phyloP scores from a whole-genome alignment of 2,113 vertebrate species.

The Balaeniceps rex region DNA sequence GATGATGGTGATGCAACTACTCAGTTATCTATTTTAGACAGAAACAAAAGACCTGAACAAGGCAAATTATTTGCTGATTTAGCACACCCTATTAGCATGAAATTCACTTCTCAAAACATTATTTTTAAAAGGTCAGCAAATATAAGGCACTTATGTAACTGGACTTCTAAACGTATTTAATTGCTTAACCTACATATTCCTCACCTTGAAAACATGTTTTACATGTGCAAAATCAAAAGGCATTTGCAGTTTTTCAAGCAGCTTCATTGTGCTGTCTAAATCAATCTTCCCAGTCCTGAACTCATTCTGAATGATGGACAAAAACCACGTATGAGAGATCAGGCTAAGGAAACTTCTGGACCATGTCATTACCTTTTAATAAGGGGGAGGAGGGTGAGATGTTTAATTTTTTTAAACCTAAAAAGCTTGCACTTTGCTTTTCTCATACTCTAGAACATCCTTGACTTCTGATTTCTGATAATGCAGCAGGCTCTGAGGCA shows the following conservation, averaged over 20 bases:
- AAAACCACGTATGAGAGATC: constrained; percentile 64
- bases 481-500: not conserved
- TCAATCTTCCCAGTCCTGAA: constrained; percentile 66
- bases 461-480: not conserved
- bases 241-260: constrained; percentile 68
- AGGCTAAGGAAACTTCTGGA: constrained; percentile 60
- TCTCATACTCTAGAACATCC: not conserved
- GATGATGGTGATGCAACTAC: not conserved
- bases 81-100: not conserved
- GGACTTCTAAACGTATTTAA: not conserved
- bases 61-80: not conserved
- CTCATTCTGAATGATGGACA: constrained; percentile 58
- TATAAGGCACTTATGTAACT: not conserved
- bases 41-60: not conserved
- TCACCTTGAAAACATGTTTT: constrained; percentile 75
- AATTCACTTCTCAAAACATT: not conserved
- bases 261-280: constrained; percentile 37
- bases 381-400: not conserved
- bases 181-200: not conserved
- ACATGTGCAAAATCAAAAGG: constrained; percentile 45
- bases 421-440: not conserved
- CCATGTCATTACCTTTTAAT: not conserved
- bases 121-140: not conserved
- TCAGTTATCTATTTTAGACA: not conserved
- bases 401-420: not conserved